These are phyloP conservation scores for Tenodera sinensis DNA, from an alignment of 2,888 invertebrate species.

Conservation along the genomic window DNA sequence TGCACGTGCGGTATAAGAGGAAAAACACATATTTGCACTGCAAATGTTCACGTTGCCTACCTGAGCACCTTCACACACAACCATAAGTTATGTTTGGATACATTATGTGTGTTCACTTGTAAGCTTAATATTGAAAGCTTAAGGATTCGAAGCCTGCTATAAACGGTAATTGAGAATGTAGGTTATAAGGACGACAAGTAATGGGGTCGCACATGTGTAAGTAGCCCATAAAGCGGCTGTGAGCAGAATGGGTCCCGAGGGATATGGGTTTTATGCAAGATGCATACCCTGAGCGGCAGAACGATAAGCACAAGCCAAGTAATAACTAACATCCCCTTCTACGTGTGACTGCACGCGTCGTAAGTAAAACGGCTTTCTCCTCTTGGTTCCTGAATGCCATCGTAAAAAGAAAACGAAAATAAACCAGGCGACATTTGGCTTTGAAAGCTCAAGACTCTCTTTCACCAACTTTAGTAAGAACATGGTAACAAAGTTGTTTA, in stretches of 20 bases:
- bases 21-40: no score
- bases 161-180: not conserved
- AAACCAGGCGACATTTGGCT: not conserved
- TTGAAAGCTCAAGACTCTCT: not conserved
- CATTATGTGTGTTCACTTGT: not conserved
- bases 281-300: not conserved
- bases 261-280: not conserved
- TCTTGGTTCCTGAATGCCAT: not conserved
- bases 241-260: not conserved
- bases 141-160: not conserved
- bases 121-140: not conserved
- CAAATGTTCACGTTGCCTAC: no score
- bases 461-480: not conserved
- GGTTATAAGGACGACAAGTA: not conserved
- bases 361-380: not conserved
- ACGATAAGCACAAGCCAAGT: not conserved
- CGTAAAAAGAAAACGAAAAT: not conserved
- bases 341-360: not conserved
- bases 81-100: not conserved
- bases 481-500: not conserved
- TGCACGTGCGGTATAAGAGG: no score
- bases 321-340: not conserved
- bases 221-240: not conserved
- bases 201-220: not conserved
- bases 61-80: no score